These are phyloP conservation scores for Mechanitis mazaeus DNA, from an alignment of 2,888 invertebrate genomes.

Conservation along the genomic window DNA sequence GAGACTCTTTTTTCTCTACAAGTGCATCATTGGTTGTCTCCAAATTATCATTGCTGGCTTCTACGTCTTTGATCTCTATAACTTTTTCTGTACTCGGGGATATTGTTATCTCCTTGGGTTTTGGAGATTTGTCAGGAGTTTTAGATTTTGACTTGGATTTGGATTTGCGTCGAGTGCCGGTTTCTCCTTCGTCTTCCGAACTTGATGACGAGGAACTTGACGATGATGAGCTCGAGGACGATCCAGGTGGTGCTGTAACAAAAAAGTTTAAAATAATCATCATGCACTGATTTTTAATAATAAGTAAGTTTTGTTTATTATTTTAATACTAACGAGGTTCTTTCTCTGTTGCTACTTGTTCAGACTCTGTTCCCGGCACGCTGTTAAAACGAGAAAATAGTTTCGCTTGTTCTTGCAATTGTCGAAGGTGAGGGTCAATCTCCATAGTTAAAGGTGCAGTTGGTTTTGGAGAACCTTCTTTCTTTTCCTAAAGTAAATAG, in stretches of 20 bases:
- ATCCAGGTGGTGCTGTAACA: conserved; percentile 63
- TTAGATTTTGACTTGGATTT: conserved; percentile 57
- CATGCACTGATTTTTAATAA: background rate
- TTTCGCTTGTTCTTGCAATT: conserved; percentile 75
- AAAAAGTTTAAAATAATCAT: no score
- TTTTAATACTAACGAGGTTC: conserved; percentile 57
- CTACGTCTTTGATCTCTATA: conserved; percentile 53
- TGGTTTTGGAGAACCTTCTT: conserved; percentile 57
- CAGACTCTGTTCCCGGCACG: conserved; percentile 52
- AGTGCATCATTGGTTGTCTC: conserved; percentile 71
- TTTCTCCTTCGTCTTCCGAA: conserved; percentile 69
- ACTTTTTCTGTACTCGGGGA: conserved; percentile 55
- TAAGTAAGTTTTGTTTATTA: background rate
- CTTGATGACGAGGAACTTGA: conserved; percentile 73
- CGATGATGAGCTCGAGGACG: conserved; percentile 71
- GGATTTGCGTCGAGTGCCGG: conserved; percentile 53
- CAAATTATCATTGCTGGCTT: conserved; percentile 61
- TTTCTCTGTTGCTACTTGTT: conserved; percentile 52
- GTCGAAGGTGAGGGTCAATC: conserved; percentile 69
- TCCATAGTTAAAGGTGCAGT: conserved; percentile 70
- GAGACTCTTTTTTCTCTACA: conserved; percentile 71
- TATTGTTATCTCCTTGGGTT: conserved; percentile 50
- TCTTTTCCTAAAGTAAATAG: conserved; percentile 44
- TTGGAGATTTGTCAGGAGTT: conserved; percentile 61
- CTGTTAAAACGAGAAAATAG: conserved; percentile 69